Evolutionary conservation across 2,888 invertebrate genomes (phyloP).

Genomic region (Mimas tiliae): DNA sequence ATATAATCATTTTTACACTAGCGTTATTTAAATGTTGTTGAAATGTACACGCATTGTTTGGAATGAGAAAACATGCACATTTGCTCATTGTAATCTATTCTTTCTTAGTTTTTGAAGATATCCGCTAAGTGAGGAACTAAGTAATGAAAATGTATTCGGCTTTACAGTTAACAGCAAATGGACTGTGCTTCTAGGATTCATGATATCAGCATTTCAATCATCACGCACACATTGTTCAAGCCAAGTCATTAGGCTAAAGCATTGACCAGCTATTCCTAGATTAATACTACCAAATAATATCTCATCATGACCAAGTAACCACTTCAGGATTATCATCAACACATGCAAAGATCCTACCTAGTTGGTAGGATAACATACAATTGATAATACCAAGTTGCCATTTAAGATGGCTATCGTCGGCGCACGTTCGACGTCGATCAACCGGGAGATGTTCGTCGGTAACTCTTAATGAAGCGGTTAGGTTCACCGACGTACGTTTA

Average conservation of each 20-base stretch:
- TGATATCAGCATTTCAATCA: not conserved
- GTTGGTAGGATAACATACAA: no score
- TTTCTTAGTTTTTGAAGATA: not conserved
- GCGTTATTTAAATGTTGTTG: slow-evolving; percentile 32
- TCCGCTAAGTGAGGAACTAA: not conserved
- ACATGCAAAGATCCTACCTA: not conserved
- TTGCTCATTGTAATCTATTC: slow-evolving; percentile 8
- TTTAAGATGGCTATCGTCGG: slow-evolving; percentile 10
- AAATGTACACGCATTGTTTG: slow-evolving; percentile 26
- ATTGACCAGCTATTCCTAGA: no score
- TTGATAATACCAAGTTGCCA: no score
- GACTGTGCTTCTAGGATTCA: not conserved
- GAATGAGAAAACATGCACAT: slow-evolving; percentile 13
- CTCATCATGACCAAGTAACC: no score
- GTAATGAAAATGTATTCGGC: not conserved
- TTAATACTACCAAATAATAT: not conserved
- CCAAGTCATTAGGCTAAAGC: no score
- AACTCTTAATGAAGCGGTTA: slow-evolving; percentile 48
- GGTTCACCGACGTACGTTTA: slow-evolving; percentile 41
- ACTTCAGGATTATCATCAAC: not conserved
- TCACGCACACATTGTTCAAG: no score
- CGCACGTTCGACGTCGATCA: slow-evolving; percentile 18
- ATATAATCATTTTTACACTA: slow-evolving; percentile 43
- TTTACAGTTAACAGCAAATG: not conserved
- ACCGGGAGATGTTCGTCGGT: slow-evolving; percentile 27